Evolutionary conservation across 1,140 invertebrate species (phyloP).

Genomic region (Colletes gigas): DNA sequence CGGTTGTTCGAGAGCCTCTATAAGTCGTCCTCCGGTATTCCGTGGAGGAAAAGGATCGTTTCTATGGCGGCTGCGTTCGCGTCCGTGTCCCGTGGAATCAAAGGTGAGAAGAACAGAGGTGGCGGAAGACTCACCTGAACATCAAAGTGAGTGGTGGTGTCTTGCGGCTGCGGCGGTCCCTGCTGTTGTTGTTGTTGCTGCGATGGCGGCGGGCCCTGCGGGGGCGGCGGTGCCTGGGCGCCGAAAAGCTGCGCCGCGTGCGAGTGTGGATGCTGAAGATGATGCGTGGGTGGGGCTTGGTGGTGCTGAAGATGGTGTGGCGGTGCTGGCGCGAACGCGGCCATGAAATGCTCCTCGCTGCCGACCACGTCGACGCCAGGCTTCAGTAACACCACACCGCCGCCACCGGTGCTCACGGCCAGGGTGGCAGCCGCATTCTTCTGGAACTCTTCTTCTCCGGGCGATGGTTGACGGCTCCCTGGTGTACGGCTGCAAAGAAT

Average conservation of each 20-base stretch:
- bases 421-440: constrained; percentile 82
- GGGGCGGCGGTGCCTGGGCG: constrained; percentile 80
- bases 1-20: too few species aligned
- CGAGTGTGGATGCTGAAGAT: constrained; percentile 79
- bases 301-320: constrained; percentile 82
- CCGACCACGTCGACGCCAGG: constrained; percentile 83
- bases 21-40: too few species aligned
- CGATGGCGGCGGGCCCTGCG: constrained; percentile 77
- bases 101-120: constrained; percentile 12
- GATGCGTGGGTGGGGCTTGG: constrained; percentile 80
- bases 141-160: constrained; percentile 81
- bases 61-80: background rate
- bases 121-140: constrained; percentile 78
- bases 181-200: constrained; percentile 86
- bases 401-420: constrained; percentile 75
- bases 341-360: constrained; percentile 80
- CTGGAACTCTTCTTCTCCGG: constrained; percentile 90
- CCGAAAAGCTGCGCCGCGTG: constrained; percentile 79
- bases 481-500: constrained; percentile 87
- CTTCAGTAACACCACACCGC: constrained; percentile 80
- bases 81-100: background rate
- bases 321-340: constrained; percentile 82
- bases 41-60: too few species aligned
- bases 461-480: constrained; percentile 94
- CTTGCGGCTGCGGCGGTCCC: constrained; percentile 78